A percentile compares a stretch with the other conserved stretches of the same genome.
These are phyloP conservation scores for Gasteruption jaculator DNA, from an alignment of 2,888 invertebrate species.

Conservation along the genomic window DNA sequence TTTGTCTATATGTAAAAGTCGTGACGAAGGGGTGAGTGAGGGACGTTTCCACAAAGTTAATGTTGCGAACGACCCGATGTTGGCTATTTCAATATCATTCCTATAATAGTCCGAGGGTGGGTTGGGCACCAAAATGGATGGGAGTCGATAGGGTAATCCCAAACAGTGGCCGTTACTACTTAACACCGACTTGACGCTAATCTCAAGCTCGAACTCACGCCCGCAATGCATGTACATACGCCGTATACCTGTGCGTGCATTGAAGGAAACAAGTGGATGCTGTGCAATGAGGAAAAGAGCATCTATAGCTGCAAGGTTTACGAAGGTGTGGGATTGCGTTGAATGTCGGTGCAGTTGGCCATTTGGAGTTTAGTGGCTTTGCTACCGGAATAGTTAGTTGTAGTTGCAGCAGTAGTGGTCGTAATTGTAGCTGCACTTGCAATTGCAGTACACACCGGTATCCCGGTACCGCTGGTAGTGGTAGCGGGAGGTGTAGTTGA, in stretches of 20 bases:
- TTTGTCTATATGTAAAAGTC: too few relatives aligned
- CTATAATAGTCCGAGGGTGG: conserved; percentile 22
- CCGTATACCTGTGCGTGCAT: conserved; percentile 28
- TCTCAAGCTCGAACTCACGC: conserved; percentile 25
- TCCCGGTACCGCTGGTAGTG: conserved; percentile 10
- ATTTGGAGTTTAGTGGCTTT: conserved; percentile 39
- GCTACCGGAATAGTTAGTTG: conserved; percentile 21
- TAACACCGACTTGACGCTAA: conserved; percentile 41
- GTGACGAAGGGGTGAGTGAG: too few relatives aligned
- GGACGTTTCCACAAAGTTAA: too few relatives aligned
- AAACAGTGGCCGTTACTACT: conserved; percentile 33
- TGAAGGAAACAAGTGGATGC: conserved; percentile 22
- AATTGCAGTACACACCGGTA: background rate
- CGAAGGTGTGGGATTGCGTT: conserved; percentile 26
- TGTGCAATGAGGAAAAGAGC: conserved; percentile 14
- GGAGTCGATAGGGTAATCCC: conserved; percentile 36
- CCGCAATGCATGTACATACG: conserved; percentile 27
- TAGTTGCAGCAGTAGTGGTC: conserved; percentile 6
- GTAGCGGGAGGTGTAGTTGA: too few relatives aligned
- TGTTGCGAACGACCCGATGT: too few relatives aligned
- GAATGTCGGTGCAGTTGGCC: conserved; percentile 34
- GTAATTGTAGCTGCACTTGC: background rate
- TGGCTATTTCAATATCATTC: too few relatives aligned
- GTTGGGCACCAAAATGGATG: conserved; percentile 30
- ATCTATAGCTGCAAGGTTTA: too few relatives aligned